Evolutionary conservation across 2,113 vertebrate species (phyloP).

Genomic region (Leptosomus discolor): DNA sequence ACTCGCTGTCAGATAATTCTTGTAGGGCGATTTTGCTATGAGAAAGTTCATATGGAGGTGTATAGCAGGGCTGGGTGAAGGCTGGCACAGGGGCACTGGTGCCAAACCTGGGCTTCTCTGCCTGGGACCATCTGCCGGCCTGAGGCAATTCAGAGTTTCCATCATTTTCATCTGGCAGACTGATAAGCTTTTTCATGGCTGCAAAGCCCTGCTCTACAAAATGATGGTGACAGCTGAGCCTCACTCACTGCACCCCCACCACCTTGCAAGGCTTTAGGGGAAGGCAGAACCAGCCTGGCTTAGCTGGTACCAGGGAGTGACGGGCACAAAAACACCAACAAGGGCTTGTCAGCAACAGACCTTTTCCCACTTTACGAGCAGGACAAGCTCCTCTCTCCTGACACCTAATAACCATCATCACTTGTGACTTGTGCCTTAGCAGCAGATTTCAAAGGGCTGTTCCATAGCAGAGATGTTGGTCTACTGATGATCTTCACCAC

Average conservation of each 20-base stretch:
- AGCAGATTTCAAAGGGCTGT: neutral
- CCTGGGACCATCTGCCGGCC: neutral
- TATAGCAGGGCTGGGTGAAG: neutral
- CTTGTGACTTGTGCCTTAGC: neutral
- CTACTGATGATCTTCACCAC: neutral
- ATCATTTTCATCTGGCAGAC: neutral
- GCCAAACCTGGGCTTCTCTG: neutral
- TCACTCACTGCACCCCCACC: no score
- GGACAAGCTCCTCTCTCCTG: neutral
- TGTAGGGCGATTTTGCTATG: neutral
- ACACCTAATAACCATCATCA: neutral
- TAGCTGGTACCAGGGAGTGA: accelerated
- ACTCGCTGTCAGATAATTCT: accelerated
- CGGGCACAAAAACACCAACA: neutral
- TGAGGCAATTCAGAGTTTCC: neutral
- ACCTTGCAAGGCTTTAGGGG: neutral
- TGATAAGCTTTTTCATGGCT: neutral
- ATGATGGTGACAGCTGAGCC: neutral
- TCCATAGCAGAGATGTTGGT: neutral
- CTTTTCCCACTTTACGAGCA: neutral
- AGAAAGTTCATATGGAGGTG: neutral
- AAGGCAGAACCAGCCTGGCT: neutral
- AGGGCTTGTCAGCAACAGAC: neutral
- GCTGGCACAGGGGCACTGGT: neutral
- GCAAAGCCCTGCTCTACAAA: neutral